Percentiles rank a stretch among this genome's conserved stretches.
phyloP scores from a whole-genome alignment of 2,888 invertebrate species.

The Plebejus anna region DNA sequence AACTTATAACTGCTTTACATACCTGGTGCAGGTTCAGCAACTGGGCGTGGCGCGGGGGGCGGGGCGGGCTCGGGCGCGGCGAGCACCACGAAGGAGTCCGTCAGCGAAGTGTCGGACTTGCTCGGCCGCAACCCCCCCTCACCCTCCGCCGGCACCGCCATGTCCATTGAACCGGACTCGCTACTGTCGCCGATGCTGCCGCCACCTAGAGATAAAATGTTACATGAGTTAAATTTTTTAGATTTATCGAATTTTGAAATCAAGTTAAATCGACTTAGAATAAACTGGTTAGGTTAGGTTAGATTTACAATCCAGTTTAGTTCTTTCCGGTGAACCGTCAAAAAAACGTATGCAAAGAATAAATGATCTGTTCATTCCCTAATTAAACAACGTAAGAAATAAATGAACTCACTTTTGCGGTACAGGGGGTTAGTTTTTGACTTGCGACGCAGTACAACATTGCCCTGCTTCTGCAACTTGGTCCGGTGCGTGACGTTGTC shows the following conservation, averaged over 20 bases:
- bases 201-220: constrained; percentile 60
- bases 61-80: constrained; percentile 69
- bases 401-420: constrained; percentile 80
- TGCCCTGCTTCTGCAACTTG: constrained; percentile 69
- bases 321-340: too few species aligned
- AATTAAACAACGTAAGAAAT: not conserved
- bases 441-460: constrained; percentile 81
- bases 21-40: constrained; percentile 35
- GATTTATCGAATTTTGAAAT: too few species aligned
- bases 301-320: too few species aligned
- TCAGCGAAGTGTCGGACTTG: constrained; percentile 94
- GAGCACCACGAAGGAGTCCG: constrained; percentile 93
- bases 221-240: too few species aligned
- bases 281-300: too few species aligned
- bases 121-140: constrained; percentile 85
- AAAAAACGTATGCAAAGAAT: too few species aligned
- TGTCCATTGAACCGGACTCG: constrained; percentile 60
- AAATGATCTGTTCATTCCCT: too few species aligned
- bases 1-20: not conserved
- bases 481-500: constrained; percentile 46
- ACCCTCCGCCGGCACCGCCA: constrained; percentile 41
- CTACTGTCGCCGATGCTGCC: constrained; percentile 77
- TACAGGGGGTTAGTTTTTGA: constrained; percentile 84
- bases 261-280: too few species aligned
- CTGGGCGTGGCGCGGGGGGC: constrained; percentile 37